Evolutionary conservation across 1,140 invertebrate genomes (phyloP).

Genomic region (Caenorhabditis briggsae): DNA sequence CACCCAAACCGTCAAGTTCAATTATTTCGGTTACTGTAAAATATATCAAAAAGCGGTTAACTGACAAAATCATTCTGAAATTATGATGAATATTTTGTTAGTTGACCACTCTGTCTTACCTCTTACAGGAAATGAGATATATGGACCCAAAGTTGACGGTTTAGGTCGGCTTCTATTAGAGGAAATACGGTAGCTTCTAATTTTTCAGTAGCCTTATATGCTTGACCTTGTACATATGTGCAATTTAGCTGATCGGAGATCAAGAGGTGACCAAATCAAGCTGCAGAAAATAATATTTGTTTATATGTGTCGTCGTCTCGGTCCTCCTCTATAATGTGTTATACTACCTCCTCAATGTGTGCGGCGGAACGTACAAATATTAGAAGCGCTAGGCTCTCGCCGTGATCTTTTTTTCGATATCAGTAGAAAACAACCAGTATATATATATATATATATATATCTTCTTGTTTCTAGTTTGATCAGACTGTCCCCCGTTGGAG

Average conservation of each 20-base stretch:
- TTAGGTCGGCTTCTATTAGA: no score
- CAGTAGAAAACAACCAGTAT: neutral
- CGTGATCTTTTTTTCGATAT: neutral
- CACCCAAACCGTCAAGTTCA: no score
- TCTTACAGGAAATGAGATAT: no score
- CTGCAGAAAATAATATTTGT: constrained; percentile 34
- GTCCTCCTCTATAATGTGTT: neutral
- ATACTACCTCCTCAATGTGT: constrained; percentile 12
- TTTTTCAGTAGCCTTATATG: neutral
- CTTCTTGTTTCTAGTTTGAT: neutral
- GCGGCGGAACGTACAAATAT: constrained; percentile 7
- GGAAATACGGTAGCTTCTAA: no score
- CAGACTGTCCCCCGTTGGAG: neutral
- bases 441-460: no score
- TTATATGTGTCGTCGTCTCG: neutral
- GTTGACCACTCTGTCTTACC: no score
- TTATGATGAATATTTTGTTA: no score
- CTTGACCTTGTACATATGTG: neutral
- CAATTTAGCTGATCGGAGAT: constrained; percentile 10
- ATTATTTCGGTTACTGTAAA: no score
- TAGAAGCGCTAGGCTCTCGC: neutral
- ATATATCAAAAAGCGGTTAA: no score
- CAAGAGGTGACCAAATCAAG: constrained; percentile 20
- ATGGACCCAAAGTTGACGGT: no score
- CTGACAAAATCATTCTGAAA: no score